Percentiles rank a stretch among this genome's conserved stretches.
phyloP scores from a whole-genome alignment of 2,113 vertebrate genomes.

The Orycteropus afer region DNA sequence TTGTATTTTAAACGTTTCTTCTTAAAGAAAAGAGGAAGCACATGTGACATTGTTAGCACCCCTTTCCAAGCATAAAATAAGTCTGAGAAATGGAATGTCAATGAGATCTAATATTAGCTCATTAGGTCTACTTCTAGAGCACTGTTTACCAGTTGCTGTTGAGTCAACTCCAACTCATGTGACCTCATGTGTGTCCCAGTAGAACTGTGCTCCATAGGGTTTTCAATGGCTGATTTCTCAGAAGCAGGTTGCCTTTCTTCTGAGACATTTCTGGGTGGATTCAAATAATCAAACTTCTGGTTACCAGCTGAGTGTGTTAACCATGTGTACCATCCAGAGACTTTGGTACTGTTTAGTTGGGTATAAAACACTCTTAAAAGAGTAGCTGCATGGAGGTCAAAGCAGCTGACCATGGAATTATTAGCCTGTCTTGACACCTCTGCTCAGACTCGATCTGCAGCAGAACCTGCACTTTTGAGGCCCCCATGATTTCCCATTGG shows the following conservation, averaged over 20 bases:
- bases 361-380: not conserved
- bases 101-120: too few species aligned
- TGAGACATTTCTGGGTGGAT: not conserved
- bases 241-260: not conserved
- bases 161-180: not conserved
- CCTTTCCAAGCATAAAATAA: not conserved
- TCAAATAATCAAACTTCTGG: not conserved
- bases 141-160: too few species aligned
- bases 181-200: not conserved
- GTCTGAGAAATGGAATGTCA: accelerated
- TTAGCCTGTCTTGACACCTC: accelerated
- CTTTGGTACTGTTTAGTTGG: too few species aligned
- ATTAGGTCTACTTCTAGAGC: accelerated
- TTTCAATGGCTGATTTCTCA: not conserved
- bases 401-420: accelerated
- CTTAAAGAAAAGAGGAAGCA: not conserved
- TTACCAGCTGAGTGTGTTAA: not conserved
- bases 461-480: too few species aligned
- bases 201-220: not conserved
- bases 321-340: not conserved
- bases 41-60: accelerated
- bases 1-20: accelerated
- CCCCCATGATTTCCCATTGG: not conserved
- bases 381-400: accelerated
- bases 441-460: not conserved